phyloP scores from a whole-genome alignment of 2,113 vertebrate species.

The Tichodroma muraria region DNA sequence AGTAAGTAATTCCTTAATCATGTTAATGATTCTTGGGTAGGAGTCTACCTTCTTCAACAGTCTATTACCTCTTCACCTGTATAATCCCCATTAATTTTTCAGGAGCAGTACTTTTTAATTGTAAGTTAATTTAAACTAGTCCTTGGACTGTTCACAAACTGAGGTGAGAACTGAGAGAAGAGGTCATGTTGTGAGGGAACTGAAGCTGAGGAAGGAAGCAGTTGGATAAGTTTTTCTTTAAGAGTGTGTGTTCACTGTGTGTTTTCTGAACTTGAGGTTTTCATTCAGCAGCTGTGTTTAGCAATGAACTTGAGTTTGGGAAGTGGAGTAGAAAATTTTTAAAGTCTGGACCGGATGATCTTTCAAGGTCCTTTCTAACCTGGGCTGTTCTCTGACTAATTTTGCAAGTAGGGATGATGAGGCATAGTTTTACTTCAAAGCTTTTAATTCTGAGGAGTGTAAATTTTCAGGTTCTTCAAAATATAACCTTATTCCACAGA shows the following conservation, averaged over 20 bases:
- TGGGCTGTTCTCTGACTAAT: background rate
- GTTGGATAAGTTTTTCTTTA: background rate
- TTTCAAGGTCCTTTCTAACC: background rate
- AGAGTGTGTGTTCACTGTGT: background rate
- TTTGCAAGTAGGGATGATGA: background rate
- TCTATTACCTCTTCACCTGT: background rate
- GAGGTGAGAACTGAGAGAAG: background rate
- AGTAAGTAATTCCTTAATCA: background rate
- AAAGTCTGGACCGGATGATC: background rate
- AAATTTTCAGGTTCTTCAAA: conserved; percentile 8
- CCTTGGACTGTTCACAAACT: background rate
- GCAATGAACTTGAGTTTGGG: background rate
- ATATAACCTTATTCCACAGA: conserved; percentile 60
- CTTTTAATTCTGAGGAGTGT: background rate
- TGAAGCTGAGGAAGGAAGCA: background rate
- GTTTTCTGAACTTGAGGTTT: background rate
- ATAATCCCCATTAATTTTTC: background rate
- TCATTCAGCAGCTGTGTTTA: background rate
- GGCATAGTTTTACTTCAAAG: background rate
- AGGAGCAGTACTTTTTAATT: background rate
- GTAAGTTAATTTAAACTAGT: background rate
- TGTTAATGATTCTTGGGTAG: background rate
- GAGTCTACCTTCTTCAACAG: background rate
- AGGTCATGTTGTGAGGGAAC: background rate
- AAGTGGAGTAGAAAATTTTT: background rate